Percentiles rank a stretch among this genome's conserved stretches.
These are phyloP conservation scores for Falco novaeseelandiae DNA, from an alignment of 2,797 vertebrate genomes.

Conservation along the genomic window DNA sequence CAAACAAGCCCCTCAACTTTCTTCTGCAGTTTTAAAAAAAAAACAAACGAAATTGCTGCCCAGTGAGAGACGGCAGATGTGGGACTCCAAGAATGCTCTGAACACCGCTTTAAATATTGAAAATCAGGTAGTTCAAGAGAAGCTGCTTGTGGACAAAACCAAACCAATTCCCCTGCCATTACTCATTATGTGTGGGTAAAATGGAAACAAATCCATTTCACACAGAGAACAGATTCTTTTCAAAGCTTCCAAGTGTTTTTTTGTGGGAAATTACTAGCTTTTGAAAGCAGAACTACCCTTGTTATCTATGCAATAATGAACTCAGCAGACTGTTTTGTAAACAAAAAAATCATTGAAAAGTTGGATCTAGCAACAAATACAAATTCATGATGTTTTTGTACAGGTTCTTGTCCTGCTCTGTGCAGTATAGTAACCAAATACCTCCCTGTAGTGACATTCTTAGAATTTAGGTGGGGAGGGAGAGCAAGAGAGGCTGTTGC, in stretches of 20 bases:
- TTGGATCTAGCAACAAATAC: neutral
- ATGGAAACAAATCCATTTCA: neutral
- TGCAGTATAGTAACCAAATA: neutral
- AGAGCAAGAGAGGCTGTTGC: neutral
- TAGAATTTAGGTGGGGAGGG: neutral
- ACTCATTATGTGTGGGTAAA: neutral
- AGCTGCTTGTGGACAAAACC: neutral
- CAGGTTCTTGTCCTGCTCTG: neutral
- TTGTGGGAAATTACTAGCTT: neutral
- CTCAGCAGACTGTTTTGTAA: neutral
- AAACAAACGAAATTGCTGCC: neutral
- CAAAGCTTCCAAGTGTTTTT: neutral
- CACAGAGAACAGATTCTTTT: neutral
- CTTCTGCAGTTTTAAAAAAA: neutral
- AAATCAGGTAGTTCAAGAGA: neutral
- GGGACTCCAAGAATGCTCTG: neutral
- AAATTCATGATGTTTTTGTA: neutral
- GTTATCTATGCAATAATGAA: neutral
- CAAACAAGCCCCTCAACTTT: neutral
- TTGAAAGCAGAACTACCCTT: neutral
- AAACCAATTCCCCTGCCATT: neutral
- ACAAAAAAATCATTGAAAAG: neutral
- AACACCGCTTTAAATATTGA: neutral
- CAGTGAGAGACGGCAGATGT: neutral
- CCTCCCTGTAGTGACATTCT: neutral